Conservation (phyloP, 1,140 invertebrate species). For the Metaphire vulgaris region DNA sequence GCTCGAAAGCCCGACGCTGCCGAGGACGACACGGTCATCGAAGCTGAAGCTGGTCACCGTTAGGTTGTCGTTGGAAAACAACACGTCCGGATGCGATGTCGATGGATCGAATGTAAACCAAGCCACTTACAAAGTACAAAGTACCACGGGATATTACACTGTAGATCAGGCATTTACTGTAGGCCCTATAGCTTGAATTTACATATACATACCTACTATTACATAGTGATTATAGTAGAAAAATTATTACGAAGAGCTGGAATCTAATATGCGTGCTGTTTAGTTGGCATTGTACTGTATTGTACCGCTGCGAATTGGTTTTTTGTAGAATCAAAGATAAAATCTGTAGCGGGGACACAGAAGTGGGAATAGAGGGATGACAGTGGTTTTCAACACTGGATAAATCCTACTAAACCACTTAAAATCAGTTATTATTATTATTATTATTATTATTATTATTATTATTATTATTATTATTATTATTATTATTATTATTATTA, state of each 20-base stretch:
- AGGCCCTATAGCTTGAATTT: not conserved
- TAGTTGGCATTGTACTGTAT: no score
- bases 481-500: no score
- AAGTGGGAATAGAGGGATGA: not conserved
- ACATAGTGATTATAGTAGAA: not conserved
- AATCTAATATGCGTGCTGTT: no score
- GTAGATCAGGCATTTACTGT: not conserved
- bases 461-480: no score
- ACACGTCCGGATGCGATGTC: constrained; percentile 64
- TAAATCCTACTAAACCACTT: not conserved
- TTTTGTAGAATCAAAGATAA: no score
- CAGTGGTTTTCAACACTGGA: not conserved
- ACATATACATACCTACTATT: not conserved
- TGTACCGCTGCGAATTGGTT: no score
- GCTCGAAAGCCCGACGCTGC: constrained; percentile 86
- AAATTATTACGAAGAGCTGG: no score
- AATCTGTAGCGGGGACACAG: not conserved
- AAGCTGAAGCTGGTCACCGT: constrained; percentile 80
- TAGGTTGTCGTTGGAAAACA: constrained; percentile 75
- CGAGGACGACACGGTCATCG: constrained; percentile 86
- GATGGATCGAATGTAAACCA: constrained; percentile 87
- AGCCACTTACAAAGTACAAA: constrained; percentile 80
- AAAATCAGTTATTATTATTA: constrained; percentile 30
- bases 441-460: no score
- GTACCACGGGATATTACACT: no score